Evolutionary conservation across 2,797 vertebrate species (phyloP), one percentile per base, ranked within the genome.

Genomic region (Zalophus californianus): DNA sequence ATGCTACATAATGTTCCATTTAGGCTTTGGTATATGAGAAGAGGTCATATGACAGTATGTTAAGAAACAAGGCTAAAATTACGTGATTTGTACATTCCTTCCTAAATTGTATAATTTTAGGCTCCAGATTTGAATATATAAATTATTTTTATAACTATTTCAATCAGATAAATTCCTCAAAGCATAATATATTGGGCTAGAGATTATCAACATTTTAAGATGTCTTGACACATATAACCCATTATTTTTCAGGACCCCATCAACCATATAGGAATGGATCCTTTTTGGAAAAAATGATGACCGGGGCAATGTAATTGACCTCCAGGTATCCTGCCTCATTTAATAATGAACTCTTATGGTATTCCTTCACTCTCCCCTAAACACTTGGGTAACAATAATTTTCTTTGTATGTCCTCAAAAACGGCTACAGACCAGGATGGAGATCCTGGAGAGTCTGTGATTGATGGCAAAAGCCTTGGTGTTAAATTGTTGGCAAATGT

Each of bases 131-230:
- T 91, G 48, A 84, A 70, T 60, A 54, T 35, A 29, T 62, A 86
- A 29, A 78, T 91, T 93, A 84, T 38, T 91, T 90, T 88, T 85
- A 15, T 62, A 90, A 77, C 72, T 96, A 83, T 48, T 84, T 70
- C 77, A 60, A 91, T 86, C 41, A 88, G 48, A 94, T 60, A 90
- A 62, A 90, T 86, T 82, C 27, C 64, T 62, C 56, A 80, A 95
- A 41, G 54, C 58, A 1, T 83, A 86, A 66, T 25, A 85, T 38
- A 85, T 1, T 54, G 12, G 77, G 20, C 72, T 54, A 84, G 11
- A 66, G 14, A 91, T 77, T 56, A 95, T 41, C 13, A 96, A 80
- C n/a, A 85, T 41, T 70, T 89, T 66, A 86, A 25, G 38, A 58
- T 73, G 7, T 60, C 80, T 54, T 48, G 23, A 78, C 50, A 93